Evolutionary conservation across 2,113 vertebrate species (phyloP).

Genomic region (Pipra filicauda): DNA sequence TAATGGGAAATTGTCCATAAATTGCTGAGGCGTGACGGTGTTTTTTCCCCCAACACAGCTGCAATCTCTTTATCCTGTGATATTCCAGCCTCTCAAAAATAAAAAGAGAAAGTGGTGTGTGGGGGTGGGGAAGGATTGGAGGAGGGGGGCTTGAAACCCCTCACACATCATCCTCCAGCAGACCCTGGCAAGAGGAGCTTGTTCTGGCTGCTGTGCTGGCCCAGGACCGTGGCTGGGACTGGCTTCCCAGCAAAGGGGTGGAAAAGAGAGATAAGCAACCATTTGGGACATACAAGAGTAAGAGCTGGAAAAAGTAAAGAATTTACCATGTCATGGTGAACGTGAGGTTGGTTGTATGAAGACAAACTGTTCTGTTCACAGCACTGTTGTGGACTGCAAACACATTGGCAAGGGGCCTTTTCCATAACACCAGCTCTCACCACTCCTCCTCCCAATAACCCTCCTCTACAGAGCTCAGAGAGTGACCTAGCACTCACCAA

Average conservation of each 20-base stretch:
- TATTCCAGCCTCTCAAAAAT: constrained; percentile 53
- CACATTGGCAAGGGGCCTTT: background rate
- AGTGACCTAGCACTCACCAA: background rate
- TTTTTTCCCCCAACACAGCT: constrained; percentile 70
- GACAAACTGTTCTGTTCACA: background rate
- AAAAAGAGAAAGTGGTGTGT: background rate
- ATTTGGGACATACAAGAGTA: background rate
- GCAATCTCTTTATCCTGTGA: constrained; percentile 68
- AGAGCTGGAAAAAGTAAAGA: background rate
- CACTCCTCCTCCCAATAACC: background rate
- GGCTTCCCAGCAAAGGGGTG: background rate
- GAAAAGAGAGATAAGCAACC: background rate
- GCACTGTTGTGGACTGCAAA: background rate
- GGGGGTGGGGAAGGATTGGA: background rate
- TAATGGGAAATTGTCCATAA: constrained; percentile 79
- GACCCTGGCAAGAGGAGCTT: background rate
- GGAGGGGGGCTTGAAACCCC: background rate
- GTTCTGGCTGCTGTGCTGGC: background rate
- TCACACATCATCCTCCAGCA: background rate
- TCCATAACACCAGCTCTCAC: background rate
- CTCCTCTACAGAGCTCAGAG: background rate
- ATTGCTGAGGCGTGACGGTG: constrained; percentile 74
- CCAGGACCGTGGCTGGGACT: background rate
- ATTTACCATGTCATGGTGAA: background rate
- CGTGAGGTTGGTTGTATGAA: background rate